Base-by-base conservation (phyloP, 2,888 invertebrate species). In the Pedicia rivosa region DNA sequence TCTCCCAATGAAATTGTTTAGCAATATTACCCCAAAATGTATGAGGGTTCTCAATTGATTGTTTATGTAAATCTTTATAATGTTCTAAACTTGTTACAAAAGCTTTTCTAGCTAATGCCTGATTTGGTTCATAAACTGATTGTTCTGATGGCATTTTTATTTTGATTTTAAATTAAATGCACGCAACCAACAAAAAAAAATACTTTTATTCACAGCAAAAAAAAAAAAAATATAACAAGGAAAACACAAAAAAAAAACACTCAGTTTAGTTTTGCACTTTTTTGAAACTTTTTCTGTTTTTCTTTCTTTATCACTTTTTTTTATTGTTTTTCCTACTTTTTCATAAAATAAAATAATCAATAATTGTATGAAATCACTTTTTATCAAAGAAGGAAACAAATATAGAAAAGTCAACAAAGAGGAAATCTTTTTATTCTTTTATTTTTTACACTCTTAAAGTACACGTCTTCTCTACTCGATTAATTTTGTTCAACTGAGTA, bases 1-100 rank as follows among this genome's bases (percentile, higher is more conserved):
- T 77, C 56, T 88, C 84, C 87, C 94, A 98, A 59, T 90, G 75
- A 55, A 97, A 92, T 55, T 92, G 79, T 48, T 81, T 76, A n/a
- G 87, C 82, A 46, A 95, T 80, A 48, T 86, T 78, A 17, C 77
- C 74, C 98, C 97, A 98, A 62, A 98, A 98, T 39, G 71, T 72
- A 47, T 78, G 80, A 0, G 97, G 92, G 52, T 87, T 74, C 36
- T 87, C 78, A 43, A 97, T 65, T 2, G 94, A 94, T 52, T 75
- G 71, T 50, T 78, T 71, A 60, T 95, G 79, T 74, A 91, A 75
- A 50, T 76, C 70, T 48, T 70, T 67, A 57, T 95, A 95, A 50
- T 86, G 74, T 16, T 74, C 70, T 61, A 82, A 68, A 40, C 72
- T 72, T 35, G 69, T 69, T 49, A 84, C 68, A 59, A 80, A 66